Evolutionary conservation across 64 coral and sea anemone genomes (phyloP), one percentile per base, ranked within the genome.

Genomic region (Stylophora pistillata): DNA sequence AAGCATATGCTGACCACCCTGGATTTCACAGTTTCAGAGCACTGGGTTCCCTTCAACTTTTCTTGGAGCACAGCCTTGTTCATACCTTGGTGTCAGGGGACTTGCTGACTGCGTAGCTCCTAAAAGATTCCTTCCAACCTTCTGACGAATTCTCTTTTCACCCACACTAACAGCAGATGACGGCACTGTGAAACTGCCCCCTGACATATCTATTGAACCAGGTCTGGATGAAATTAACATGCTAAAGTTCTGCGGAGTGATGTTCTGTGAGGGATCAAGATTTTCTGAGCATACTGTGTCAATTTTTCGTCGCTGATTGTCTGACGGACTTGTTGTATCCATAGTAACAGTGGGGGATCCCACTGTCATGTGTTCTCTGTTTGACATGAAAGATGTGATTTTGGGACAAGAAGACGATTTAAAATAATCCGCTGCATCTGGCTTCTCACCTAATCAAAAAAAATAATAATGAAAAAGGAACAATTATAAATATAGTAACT

Each of bases 221-320:
- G 91, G 82, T 56, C 78, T 79, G 77, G 4, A 31, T 63, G 79
- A 61, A 32, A 84, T 85, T 0, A 87, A 31, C 27, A 58, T 30
- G 10, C 68, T 63, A 5, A 86, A 23, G 11, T 73, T 30, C 32
- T 74, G 32, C 1, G 80, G 82, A 7, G 81, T 91, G 4, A 34
- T 53, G 60, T 73, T 88, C 55, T 86, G 73, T 26, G 93, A 94
- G 10, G 97, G 97, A 65, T 99, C 97, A 30, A 95, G 90, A 63
- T 99, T 99, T 74, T 99, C 97, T 26, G 95, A 94, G 28, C 93
- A 93, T 72, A 99, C 92, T 16, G 86, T 89, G 53, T 99, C 90
- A 58, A 74, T 76, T 52, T 91, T 78, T 18, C 85, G 77, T 61
- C 74, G 84, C 59, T 85, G 71, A 60, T 93, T 89, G 25, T 87